Evolutionary conservation across 2,113 vertebrate genomes (phyloP), one percentile per base, ranked within the genome.

Genomic region (Abramis brama): DNA sequence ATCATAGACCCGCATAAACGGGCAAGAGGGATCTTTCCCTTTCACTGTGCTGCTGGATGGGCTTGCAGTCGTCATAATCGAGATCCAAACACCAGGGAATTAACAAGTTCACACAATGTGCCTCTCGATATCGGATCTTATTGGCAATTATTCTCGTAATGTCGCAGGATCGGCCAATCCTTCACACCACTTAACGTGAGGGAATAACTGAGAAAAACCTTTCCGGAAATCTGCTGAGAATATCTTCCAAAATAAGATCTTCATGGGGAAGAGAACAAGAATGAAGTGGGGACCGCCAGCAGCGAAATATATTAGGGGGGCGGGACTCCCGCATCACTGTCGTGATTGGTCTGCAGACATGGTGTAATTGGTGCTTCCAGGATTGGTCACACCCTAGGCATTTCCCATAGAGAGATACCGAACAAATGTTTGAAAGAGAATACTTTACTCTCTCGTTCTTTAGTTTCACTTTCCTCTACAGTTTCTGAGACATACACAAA

Each of bases 401-500:
- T 25, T 25, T 62, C 59, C 10, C 10, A 62, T 25, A 5, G 59
- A 12, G 9, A 25, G 59, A 62, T 62, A 62, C 50, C 50, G 50
- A 17, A 52, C 1, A 5, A 17, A 52, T 17, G 50, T 52, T 52
- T 17, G 50, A 52, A 52, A 52, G 50, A 52, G 50, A 52, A 52
- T 5, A 52, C 13, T 52, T 52, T 52, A 52, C 50, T 52, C 50
- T 52, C 15, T 17, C 50, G 5, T 57, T 96, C 96, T 80, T 97
- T 96, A 25, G 30, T 89, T 60, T 89, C 89, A 82, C 91, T 89
- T 79, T 91, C 90, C 83, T 97, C 96, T 71, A 92, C 92, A 81
- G 96, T 91, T 87, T 99, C 97, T 97, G 91, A 80, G 11, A 75
- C 30, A 70, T 73, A 71, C 80, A 84, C 23, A 43, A 8, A 66